Evolutionary conservation across 2,113 vertebrate species (phyloP), one percentile per base, ranked within the genome.

Genomic region (Castor canadensis): DNA sequence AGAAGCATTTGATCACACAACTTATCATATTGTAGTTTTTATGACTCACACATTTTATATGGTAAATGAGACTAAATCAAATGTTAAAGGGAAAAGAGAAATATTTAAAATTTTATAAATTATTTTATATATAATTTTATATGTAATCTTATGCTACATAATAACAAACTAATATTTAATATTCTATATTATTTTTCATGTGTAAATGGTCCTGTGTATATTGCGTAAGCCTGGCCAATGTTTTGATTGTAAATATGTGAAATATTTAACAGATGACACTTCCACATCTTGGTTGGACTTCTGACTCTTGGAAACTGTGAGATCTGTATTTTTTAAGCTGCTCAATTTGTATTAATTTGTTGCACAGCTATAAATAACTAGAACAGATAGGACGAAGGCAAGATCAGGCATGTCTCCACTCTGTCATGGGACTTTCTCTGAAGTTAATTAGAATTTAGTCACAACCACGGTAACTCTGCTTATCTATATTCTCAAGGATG

Each of bases 321-420:
- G 67, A 92, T 32, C 22, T 72, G 52, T 22, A 35, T 66, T 64
- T 86, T 71, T 94, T 69, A 79, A 71, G 13, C 54, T 62, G 32
- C 62, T 32, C 83, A 84, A 64, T 89, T 64, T 95, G 43, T 89
- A 26, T 79, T 84, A 89, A 52, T 84, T 54, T 82, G 17, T 56
- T 72, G 72, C 19, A 72, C 3, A 79, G 54, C 45, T 79, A 62
- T 47, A 79, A 56, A 83, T 40, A 85, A 64, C 45, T 47, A 64
- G 79, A 30, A 85, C 7, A 85, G n/a, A 35, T 40, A 85, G 85
- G 30, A 79, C 32, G 54, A 54, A 79, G 16, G 38, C 69, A 85
- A 47, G 54, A 45, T 85, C 26, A 72, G 19, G 26, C 72, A 93
- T 71, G 26, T 19, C 38, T 19, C 62, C 64, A 89, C 26, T 93